Conservation (phyloP, 23 tunicate genomes). For the Ascidia mentula region DNA sequence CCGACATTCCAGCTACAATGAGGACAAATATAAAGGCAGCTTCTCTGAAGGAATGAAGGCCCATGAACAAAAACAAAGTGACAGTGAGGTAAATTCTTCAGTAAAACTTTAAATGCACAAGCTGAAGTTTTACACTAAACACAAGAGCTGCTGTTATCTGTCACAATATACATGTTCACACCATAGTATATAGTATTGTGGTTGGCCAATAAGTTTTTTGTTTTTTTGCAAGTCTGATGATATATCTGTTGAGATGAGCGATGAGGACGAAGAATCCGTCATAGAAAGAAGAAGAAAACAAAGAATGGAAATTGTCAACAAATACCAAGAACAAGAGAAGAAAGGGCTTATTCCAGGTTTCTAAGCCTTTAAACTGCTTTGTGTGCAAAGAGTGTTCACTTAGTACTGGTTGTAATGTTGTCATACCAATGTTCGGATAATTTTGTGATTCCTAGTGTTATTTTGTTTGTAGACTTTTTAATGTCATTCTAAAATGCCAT, state of each 20-base stretch:
- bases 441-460: too few relatives aligned
- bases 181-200: background rate
- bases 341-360: conserved; percentile 65
- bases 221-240: conserved; percentile 29
- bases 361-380: background rate
- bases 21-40: conserved; percentile 89
- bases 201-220: background rate
- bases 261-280: conserved; percentile 83
- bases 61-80: conserved; percentile 41
- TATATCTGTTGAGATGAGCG: conserved; percentile 51
- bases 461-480: too few relatives aligned
- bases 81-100: conserved; percentile 51
- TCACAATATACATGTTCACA: too few relatives aligned
- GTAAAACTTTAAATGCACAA: background rate
- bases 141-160: too few relatives aligned
- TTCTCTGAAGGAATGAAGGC: conserved; percentile 90
- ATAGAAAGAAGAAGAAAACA: conserved; percentile 63
- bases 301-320: conserved; percentile 68
- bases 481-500: too few relatives aligned
- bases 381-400: background rate
- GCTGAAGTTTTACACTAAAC: background rate
- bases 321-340: conserved; percentile 81
- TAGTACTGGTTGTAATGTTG: too few relatives aligned
- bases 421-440: too few relatives aligned
- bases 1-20: conserved; percentile 43